phyloP scores from a whole-genome alignment of 2,888 invertebrate species.

The Cremastinae sp. region DNA sequence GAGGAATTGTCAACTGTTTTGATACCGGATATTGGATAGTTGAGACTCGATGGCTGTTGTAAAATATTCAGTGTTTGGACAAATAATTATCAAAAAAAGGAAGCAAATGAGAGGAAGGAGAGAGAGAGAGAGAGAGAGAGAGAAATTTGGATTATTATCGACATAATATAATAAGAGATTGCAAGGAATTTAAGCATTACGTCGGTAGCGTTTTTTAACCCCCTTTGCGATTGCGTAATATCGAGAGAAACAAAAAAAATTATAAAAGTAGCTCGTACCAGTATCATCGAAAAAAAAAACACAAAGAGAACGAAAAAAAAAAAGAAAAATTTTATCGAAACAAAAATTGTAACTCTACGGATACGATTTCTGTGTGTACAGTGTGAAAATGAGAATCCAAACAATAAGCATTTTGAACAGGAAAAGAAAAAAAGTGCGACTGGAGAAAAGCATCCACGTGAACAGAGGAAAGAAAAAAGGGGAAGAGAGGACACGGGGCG shows the following conservation, averaged over 20 bases:
- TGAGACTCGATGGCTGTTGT: slow-evolving; percentile 78
- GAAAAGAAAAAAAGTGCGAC: slow-evolving; percentile 13
- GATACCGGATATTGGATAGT: slow-evolving; percentile 73
- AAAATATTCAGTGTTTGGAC: slow-evolving; percentile 79
- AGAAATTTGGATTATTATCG: slow-evolving; percentile 72
- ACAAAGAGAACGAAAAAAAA: slow-evolving; percentile 36
- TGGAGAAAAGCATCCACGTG: slow-evolving; percentile 24
- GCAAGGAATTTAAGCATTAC: slow-evolving; percentile 69
- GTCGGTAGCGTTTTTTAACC: slow-evolving; percentile 74
- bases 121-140: slow-evolving; percentile 9
- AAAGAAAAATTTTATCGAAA: slow-evolving; percentile 11
- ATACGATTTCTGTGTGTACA: slow-evolving; percentile 33
- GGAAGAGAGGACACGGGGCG: slow-evolving; percentile 15
- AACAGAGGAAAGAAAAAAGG: slow-evolving; percentile 24
- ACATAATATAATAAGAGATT: slow-evolving; percentile 67
- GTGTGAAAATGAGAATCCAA: slow-evolving; percentile 25
- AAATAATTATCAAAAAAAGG: slow-evolving; percentile 75
- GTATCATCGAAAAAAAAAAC: slow-evolving; percentile 58
- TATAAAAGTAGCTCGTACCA: slow-evolving; percentile 49
- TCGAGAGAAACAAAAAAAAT: slow-evolving; percentile 56
- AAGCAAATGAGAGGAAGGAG: not conserved
- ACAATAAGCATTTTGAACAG: slow-evolving; percentile 44
- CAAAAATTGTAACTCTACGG: slow-evolving; percentile 35
- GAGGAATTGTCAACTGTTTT: slow-evolving; percentile 74
- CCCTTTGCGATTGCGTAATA: slow-evolving; percentile 72